Base-by-base conservation (phyloP, 1,140 invertebrate genomes). In the Drosophila tani region DNA sequence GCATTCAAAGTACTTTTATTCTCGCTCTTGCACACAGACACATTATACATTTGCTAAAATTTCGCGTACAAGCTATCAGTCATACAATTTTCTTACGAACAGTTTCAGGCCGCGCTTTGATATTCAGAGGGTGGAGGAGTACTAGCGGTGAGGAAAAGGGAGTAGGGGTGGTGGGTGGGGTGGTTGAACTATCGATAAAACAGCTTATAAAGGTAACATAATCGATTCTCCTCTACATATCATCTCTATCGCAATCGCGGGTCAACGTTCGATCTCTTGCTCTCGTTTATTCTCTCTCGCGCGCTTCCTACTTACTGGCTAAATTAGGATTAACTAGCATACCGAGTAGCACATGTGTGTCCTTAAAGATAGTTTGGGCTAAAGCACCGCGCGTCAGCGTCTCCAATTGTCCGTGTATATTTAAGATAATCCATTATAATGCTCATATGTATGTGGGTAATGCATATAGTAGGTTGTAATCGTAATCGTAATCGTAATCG, bases 61-160 rank as follows among this genome's bases (percentile, higher is more conserved):
- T 88, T 81, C 77, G 46, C 90, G 90, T 91, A 91, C 90, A 91
- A 91, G 70, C 90, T 91, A 91, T 91, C 90, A 91, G 90, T 91
- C 90, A 91, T 91, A 90, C 90, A 86, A 78, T 62, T 79, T 75
- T 50, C 56, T 82, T 81, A 68, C 73, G 58, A 84, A 78, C 81
- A 81, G 60, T 81, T 21, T 53, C 75, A 79, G 70, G 68, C 76
- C 76, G 65, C 71, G 80, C 64, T 60, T 77, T 74, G 66, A 77
- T 75, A 85, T 63, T 77, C 45, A 60, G 47, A 74, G 46, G 17
- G n/a, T 41, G 40, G 21, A 3, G 27, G n/a, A n/a, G n/a, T n/a
- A 43, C 29, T 35, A 27, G 50, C 35, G 2, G 8, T 53, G 29
- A 15, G 29, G 50, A 38, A 12, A 2, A 14, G 11, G 11, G 46